Conservation (phyloP, 2,888 invertebrate genomes). For the Cheilosia scutellata region DNA sequence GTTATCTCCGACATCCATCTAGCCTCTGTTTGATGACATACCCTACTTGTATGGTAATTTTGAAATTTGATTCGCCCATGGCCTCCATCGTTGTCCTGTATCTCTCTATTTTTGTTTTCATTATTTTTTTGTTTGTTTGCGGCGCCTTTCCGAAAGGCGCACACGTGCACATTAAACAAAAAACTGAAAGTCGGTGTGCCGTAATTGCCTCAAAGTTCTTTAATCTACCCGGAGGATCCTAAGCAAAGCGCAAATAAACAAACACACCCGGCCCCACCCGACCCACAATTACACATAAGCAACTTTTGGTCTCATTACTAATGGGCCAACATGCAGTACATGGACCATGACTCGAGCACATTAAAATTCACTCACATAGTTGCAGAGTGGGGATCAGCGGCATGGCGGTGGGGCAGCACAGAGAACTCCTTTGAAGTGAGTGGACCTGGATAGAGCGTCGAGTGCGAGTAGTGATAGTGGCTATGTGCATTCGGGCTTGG, state of each 20-base stretch:
- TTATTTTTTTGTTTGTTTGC: slow-evolving; percentile 13
- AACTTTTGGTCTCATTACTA: slow-evolving; percentile 55
- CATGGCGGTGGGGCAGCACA: slow-evolving; percentile 2
- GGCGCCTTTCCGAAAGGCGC: not conserved
- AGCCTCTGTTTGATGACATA: not conserved
- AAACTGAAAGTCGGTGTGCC: slow-evolving; percentile 53
- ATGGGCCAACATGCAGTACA: slow-evolving; percentile 40
- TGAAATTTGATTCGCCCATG: slow-evolving; percentile 36
- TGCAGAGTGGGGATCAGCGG: not conserved
- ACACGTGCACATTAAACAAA: slow-evolving; percentile 17
- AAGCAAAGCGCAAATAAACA: slow-evolving; percentile 68
- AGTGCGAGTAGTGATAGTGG: not conserved
- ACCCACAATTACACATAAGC: slow-evolving; percentile 30
- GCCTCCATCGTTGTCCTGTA: slow-evolving; percentile 14
- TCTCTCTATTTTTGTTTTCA: not conserved
- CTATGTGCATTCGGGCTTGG: slow-evolving; percentile 65
- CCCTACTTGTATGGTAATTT: slow-evolving; percentile 37
- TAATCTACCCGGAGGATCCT: slow-evolving; percentile 60
- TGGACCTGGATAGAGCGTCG: not conserved
- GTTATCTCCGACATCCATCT: slow-evolving; percentile 13
- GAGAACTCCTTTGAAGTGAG: slow-evolving; percentile 46
- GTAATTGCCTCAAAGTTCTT: slow-evolving; percentile 68
- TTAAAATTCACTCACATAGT: slow-evolving; percentile 56
- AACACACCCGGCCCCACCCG: slow-evolving; percentile 44
- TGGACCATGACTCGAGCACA: slow-evolving; percentile 69